Evolutionary conservation across 2,888 invertebrate genomes (phyloP).

Genomic region (Eutolmus rufibarbis): DNA sequence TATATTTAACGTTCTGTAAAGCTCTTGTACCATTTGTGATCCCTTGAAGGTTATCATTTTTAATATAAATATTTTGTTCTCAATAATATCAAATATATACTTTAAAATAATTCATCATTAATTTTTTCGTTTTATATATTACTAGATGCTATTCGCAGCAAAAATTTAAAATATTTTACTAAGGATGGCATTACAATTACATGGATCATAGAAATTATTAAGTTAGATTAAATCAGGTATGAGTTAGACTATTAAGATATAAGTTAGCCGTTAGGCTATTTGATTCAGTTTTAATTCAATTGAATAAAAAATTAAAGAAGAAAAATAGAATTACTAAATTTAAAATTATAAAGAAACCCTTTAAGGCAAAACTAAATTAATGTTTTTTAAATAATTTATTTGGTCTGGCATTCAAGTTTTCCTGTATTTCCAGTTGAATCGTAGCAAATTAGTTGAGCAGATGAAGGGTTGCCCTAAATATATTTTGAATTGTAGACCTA

Average conservation of each 20-base stretch:
- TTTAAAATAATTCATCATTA: conserved; percentile 14
- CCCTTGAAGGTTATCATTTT: conserved; percentile 53
- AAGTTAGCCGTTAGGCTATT: background rate
- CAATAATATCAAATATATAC: conserved; percentile 44
- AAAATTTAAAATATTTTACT: background rate
- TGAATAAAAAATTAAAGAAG: background rate
- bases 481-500: background rate
- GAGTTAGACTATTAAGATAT: background rate
- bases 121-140: conserved; percentile 1
- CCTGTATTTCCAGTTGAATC: no score
- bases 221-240: background rate
- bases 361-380: background rate
- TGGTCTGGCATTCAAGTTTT: background rate
- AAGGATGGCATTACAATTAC: background rate
- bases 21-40: conserved; percentile 53
- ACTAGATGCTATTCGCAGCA: background rate
- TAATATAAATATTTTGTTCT: conserved; percentile 49
- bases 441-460: no score
- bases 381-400: background rate
- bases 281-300: background rate
- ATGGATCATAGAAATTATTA: background rate
- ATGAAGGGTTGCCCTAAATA: background rate
- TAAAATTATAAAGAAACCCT: background rate
- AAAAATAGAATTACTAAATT: background rate
- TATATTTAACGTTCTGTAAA: conserved; percentile 50